These are phyloP conservation scores for Neosalanx taihuensis DNA, from an alignment of 2,797 vertebrate genomes.

Conservation along the genomic window DNA sequence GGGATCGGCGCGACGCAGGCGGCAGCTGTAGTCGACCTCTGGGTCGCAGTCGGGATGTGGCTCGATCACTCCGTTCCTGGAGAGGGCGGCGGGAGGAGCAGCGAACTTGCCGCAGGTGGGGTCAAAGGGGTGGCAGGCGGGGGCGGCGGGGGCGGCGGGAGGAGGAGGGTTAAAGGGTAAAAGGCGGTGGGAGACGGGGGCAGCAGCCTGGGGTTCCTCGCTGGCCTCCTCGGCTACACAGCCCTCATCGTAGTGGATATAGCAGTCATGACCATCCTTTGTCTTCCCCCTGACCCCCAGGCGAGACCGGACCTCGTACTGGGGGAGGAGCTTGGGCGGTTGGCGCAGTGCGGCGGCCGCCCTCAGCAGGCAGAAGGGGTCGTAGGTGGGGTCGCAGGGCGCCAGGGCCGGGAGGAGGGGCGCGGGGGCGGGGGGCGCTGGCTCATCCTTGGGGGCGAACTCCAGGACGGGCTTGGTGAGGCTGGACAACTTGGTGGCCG, in stretches of 20 bases:
- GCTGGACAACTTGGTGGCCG: slow-evolving; percentile 65
- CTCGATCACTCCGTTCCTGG: slow-evolving; percentile 60
- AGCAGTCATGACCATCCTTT: slow-evolving; percentile 78
- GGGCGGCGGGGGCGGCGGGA: slow-evolving; percentile 41
- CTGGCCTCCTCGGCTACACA: slow-evolving; percentile 62
- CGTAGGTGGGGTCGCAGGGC: slow-evolving; percentile 67
- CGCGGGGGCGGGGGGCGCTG: slow-evolving; percentile 37
- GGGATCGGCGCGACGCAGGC: slow-evolving; percentile 60
- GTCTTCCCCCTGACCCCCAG: slow-evolving; percentile 73
- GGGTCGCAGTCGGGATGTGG: slow-evolving; percentile 78
- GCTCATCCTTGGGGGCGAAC: slow-evolving; percentile 49
- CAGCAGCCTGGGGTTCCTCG: slow-evolving; percentile 37
- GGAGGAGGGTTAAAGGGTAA: too few species aligned
- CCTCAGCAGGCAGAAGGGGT: slow-evolving; percentile 71
- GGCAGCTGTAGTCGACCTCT: slow-evolving; percentile 75
- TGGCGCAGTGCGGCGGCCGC: slow-evolving; percentile 63
- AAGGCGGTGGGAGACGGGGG: slow-evolving; percentile 35
- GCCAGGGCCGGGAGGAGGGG: slow-evolving; percentile 33
- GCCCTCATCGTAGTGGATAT: slow-evolving; percentile 76
- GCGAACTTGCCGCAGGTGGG: slow-evolving; percentile 66
- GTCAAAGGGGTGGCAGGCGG: slow-evolving; percentile 74
- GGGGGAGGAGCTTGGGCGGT: slow-evolving; percentile 56
- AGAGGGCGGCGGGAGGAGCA: slow-evolving; percentile 22
- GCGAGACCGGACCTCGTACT: slow-evolving; percentile 70
- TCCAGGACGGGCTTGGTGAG: slow-evolving; percentile 71